phyloP scores from a whole-genome alignment of 2,888 invertebrate genomes.

The Micoletzkya japonica region DNA sequence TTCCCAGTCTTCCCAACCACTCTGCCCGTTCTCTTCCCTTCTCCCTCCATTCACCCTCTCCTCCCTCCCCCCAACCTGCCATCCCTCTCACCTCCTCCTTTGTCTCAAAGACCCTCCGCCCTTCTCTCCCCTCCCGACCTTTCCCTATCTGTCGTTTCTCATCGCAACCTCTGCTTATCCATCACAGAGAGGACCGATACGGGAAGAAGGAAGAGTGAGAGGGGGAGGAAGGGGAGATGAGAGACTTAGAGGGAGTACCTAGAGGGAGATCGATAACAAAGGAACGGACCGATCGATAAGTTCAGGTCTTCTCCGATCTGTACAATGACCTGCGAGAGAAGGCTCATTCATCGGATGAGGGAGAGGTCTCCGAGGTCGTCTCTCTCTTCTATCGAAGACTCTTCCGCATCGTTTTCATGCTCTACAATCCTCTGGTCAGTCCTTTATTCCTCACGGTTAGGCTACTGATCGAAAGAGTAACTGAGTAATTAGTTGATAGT shows the following conservation, averaged over 20 bases:
- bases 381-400: constrained; percentile 23
- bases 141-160: too few relatives aligned
- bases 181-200: too few relatives aligned
- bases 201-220: too few relatives aligned
- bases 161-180: too few relatives aligned
- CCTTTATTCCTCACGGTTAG: background rate
- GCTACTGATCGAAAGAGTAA: background rate
- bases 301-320: constrained; percentile 20
- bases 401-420: constrained; percentile 15
- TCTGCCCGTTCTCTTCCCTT: constrained; percentile 1
- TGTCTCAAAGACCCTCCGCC: background rate
- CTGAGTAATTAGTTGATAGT: constrained; percentile 16
- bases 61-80: background rate
- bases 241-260: too few relatives aligned
- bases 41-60: background rate
- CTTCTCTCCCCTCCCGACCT: background rate
- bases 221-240: too few relatives aligned
- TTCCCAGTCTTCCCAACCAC: background rate
- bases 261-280: too few relatives aligned
- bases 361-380: constrained; percentile 1
- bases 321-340: background rate
- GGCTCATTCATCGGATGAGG: constrained; percentile 5
- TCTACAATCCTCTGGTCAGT: constrained; percentile 21
- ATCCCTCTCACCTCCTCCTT: background rate
- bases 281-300: constrained; percentile 20